These are phyloP conservation scores for Cynodonichthys magdalenae DNA, from an alignment of 2,797 vertebrate genomes.

Conservation along the genomic window DNA sequence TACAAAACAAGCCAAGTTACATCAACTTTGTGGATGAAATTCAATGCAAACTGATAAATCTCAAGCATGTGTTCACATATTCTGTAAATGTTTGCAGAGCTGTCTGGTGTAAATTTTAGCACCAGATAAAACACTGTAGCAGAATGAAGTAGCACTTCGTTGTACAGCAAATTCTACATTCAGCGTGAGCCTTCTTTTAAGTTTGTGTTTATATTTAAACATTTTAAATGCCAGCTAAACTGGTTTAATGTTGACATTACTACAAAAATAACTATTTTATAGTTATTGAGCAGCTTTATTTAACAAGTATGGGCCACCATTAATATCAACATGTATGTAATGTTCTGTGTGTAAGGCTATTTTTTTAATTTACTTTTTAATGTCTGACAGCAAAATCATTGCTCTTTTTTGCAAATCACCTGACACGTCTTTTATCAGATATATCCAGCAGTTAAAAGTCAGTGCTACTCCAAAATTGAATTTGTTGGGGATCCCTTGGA, in stretches of 20 bases:
- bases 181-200: background rate
- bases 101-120: constrained; percentile 1
- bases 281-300: constrained; percentile 6
- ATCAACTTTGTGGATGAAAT: background rate
- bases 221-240: background rate
- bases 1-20: background rate
- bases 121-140: background rate
- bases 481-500: constrained; percentile 78
- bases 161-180: background rate
- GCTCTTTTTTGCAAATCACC: constrained; percentile 8
- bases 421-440: background rate
- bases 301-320: no score
- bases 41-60: background rate
- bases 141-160: background rate
- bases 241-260: background rate
- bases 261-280: no score
- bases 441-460: background rate
- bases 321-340: no score
- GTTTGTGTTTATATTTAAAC: background rate
- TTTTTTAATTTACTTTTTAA: no score
- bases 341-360: no score
- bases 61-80: background rate
- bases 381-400: background rate
- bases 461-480: constrained; percentile 4
- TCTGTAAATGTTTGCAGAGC: background rate